Percentiles rank a stretch among this genome's conserved stretches.
Evolutionary conservation across 2,113 vertebrate genomes (phyloP).

Genomic region (Lamprotornis superbus): DNA sequence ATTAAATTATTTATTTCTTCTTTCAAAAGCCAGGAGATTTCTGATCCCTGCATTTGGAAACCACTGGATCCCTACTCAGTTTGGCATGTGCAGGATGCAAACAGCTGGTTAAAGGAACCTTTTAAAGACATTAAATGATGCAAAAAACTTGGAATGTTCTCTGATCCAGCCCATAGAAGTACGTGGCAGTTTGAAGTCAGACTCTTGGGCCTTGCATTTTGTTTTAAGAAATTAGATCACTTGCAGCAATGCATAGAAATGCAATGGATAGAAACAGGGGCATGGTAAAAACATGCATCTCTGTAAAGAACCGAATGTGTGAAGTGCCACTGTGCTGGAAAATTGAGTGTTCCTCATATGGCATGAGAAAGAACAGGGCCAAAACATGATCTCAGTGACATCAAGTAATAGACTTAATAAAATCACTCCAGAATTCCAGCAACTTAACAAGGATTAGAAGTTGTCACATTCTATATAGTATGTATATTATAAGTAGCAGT

Average conservation of each 20-base stretch:
- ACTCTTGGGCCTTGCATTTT: background rate
- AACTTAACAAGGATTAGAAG: background rate
- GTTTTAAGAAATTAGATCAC: conserved; percentile 30
- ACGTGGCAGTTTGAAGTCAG: conserved; percentile 44
- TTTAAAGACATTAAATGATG: conserved; percentile 9
- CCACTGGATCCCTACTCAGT: background rate
- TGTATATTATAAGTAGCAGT: background rate
- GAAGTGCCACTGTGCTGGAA: background rate
- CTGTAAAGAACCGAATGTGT: background rate
- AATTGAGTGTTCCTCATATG: background rate
- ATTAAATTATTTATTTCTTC: background rate
- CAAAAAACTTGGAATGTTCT: background rate
- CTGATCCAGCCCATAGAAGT: background rate
- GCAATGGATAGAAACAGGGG: background rate
- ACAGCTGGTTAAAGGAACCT: background rate
- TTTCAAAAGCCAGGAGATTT: background rate
- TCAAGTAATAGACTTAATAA: background rate
- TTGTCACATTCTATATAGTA: background rate
- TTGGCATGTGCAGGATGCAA: background rate
- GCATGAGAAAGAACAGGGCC: background rate
- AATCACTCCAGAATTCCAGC: background rate
- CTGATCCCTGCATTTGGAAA: background rate
- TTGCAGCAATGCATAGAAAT: background rate
- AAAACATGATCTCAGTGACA: background rate
- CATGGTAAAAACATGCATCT: background rate